Evolutionary conservation across 2,113 vertebrate genomes (phyloP).

Genomic region (Eptatretus burgeri): DNA sequence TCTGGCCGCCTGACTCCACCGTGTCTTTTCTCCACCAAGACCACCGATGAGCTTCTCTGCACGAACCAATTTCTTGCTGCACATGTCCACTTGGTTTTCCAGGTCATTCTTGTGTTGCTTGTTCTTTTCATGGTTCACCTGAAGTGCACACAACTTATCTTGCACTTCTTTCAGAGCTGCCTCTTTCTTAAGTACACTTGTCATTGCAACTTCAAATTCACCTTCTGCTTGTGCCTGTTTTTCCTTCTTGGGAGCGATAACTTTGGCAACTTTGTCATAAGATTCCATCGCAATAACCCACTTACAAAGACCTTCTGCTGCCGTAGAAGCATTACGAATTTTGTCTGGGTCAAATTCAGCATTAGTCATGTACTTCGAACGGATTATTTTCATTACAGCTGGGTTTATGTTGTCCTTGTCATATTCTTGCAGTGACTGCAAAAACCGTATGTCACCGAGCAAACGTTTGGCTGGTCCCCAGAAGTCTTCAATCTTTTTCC

Average conservation of each 20-base stretch:
- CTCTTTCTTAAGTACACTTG: constrained; percentile 34
- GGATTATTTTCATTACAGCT: constrained; percentile 31
- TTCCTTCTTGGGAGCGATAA: constrained; percentile 44
- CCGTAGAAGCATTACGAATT: constrained; percentile 44
- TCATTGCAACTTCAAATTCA: constrained; percentile 31
- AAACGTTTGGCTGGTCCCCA: constrained; percentile 65
- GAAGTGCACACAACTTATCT: constrained; percentile 30
- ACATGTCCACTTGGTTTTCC: constrained; percentile 47
- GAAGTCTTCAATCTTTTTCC: constrained; percentile 52
- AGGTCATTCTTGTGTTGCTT: constrained; percentile 43
- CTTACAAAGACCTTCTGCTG: constrained; percentile 54
- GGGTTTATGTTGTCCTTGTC: constrained; percentile 54
- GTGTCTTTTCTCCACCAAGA: constrained; percentile 43
- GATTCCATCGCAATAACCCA: constrained; percentile 58
- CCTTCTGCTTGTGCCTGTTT: constrained; percentile 33
- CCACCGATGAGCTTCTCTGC: constrained; percentile 53
- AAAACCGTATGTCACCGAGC: constrained; percentile 46
- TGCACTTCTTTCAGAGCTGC: constrained; percentile 35
- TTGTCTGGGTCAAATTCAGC: constrained; percentile 62
- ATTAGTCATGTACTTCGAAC: constrained; percentile 50
- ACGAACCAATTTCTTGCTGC: constrained; percentile 40
- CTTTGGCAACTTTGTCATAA: constrained; percentile 42
- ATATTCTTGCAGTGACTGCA: constrained; percentile 54
- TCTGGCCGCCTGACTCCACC: constrained; percentile 32
- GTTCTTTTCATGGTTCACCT: constrained; percentile 29